phyloP scores from a whole-genome alignment of 2,797 vertebrate species.

The Gallinago stenura region DNA sequence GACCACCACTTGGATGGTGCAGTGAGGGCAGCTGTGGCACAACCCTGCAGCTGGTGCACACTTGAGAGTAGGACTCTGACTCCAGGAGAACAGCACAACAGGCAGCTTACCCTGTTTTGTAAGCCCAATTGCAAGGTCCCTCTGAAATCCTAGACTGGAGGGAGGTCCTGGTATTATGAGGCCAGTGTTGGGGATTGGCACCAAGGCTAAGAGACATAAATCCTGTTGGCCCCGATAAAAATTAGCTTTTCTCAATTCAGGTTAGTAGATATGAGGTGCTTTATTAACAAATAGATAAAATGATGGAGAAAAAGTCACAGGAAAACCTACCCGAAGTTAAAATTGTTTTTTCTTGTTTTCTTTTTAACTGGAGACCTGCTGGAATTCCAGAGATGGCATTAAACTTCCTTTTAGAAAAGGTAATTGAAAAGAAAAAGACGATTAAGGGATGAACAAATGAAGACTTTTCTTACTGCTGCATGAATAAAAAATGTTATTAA shows the following conservation, averaged over 20 bases:
- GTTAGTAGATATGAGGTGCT: background rate
- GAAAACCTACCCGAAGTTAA: background rate
- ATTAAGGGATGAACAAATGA: slow-evolving; percentile 44
- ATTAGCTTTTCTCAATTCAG: background rate
- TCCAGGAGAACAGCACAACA: background rate
- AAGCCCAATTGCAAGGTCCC: background rate
- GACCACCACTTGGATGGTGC: rapidly evolving
- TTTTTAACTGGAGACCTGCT: background rate
- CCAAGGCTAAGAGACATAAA: background rate
- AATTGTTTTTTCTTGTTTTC: background rate
- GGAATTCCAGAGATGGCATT: background rate
- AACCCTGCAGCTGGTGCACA: background rate
- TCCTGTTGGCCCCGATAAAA: background rate
- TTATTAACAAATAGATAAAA: background rate
- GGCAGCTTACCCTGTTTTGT: rapidly evolving
- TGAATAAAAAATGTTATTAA: slow-evolving; percentile 56
- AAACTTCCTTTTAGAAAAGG: slow-evolving; percentile 13
- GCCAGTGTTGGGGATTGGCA: too few relatives aligned
- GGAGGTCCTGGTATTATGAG: background rate
- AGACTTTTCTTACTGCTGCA: slow-evolving; percentile 4
- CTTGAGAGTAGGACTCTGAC: background rate
- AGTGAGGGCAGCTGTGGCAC: rapidly evolving
- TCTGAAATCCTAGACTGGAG: rapidly evolving
- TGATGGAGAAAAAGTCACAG: background rate
- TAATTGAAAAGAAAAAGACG: slow-evolving; percentile 33